These are phyloP conservation scores for Sebastes cheni DNA, from an alignment of 2,797 vertebrate genomes.

Conservation along the genomic window DNA sequence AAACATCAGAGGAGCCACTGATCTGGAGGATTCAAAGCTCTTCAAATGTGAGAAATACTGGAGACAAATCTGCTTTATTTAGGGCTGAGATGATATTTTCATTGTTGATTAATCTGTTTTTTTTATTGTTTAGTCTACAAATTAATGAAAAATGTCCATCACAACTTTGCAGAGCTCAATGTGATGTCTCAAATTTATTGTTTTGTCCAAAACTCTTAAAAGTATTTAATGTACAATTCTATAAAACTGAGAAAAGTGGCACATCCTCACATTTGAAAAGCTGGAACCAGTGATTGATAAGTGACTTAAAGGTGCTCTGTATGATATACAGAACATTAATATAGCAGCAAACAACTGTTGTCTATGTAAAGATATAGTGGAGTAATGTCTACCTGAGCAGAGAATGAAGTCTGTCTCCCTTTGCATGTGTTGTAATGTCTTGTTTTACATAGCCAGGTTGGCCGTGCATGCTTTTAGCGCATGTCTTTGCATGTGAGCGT, in stretches of 20 bases:
- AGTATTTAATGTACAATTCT: neutral
- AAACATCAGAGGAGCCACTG: constrained; percentile 6
- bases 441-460: too few relatives aligned
- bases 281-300: neutral
- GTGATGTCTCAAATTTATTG: fast-evolving
- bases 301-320: neutral
- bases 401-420: too few relatives aligned
- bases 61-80: neutral
- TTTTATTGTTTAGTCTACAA: neutral
- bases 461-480: fast-evolving
- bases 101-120: neutral
- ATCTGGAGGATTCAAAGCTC: neutral
- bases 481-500: too few relatives aligned
- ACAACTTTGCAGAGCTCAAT: neutral
- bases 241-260: neutral
- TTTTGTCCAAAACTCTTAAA: neutral
- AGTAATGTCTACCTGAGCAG: too few relatives aligned
- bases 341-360: too few relatives aligned
- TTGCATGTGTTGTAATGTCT: too few relatives aligned
- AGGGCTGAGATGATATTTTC: neutral
- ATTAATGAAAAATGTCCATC: neutral
- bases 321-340: neutral
- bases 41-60: neutral
- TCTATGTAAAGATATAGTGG: too few relatives aligned
- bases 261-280: neutral